A percentile compares a stretch with the other conserved stretches of the same genome.
phyloP scores from a whole-genome alignment of 1,140 invertebrate species.

The Tetramorium parvispinum region DNA sequence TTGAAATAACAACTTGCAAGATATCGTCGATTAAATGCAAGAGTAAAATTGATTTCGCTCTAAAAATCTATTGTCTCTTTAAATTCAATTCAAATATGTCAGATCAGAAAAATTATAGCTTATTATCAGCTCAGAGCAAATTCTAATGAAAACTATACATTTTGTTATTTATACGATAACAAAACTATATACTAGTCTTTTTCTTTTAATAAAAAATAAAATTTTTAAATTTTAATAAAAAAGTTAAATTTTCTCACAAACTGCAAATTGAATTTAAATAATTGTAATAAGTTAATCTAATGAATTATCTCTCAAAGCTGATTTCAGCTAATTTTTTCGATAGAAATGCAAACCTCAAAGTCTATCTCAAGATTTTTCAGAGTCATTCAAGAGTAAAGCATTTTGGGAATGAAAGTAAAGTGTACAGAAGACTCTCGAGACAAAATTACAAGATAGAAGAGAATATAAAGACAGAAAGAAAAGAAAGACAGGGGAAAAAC shows the following conservation, averaged over 20 bases:
- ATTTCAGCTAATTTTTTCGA: neutral
- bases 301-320: neutral
- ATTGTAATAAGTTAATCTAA: neutral
- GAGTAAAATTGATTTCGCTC: neutral
- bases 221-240: too few relatives aligned
- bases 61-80: neutral
- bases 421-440: slow-evolving; percentile 38
- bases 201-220: neutral
- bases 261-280: neutral
- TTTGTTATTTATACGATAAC: neutral
- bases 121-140: neutral
- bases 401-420: slow-evolving; percentile 29
- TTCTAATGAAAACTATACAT: neutral
- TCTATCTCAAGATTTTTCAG: neutral
- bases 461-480: slow-evolving; percentile 43
- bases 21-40: neutral
- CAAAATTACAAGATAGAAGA: slow-evolving; percentile 42
- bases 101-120: neutral
- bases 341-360: neutral
- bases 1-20: neutral
- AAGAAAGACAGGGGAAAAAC: neutral
- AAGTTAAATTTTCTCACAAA: neutral
- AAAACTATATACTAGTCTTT: neutral
- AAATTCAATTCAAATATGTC: neutral
- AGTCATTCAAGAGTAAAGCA: neutral